Conservation (phyloP, 2,888 invertebrate species). For the Rhingia rostrata region DNA sequence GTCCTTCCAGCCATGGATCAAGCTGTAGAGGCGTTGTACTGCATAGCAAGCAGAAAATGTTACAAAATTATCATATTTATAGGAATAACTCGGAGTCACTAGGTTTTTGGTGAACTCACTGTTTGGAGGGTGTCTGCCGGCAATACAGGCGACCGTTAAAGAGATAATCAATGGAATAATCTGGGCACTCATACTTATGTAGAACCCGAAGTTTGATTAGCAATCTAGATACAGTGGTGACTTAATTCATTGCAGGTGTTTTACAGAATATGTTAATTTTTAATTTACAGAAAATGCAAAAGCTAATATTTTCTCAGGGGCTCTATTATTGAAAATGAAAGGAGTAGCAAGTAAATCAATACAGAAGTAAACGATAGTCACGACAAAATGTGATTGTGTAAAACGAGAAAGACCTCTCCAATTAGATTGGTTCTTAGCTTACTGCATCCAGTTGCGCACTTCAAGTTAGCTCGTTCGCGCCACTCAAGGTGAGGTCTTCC, state of each 20-base stretch:
- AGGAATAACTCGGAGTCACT: constrained; percentile 42
- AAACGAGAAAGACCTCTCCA: too few species aligned
- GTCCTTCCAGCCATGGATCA: not conserved
- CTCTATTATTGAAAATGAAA: not conserved
- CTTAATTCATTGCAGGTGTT: not conserved
- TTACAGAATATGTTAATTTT: not conserved
- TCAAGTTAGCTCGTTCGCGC: too few species aligned
- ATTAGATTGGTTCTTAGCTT: too few species aligned
- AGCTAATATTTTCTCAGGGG: not conserved
- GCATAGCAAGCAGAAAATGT: constrained; percentile 33
- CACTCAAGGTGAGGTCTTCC: too few species aligned
- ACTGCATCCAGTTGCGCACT: too few species aligned
- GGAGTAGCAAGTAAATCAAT: not conserved
- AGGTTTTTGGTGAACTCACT: constrained; percentile 31
- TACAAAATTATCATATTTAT: constrained; percentile 55
- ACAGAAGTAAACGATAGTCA: too few species aligned
- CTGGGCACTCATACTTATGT: constrained; percentile 2
- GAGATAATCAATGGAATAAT: constrained; percentile 27
- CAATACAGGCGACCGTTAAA: not conserved
- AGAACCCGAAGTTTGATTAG: constrained; percentile 34
- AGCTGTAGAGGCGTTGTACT: constrained; percentile 15
- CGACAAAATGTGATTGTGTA: too few species aligned
- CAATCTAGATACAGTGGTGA: constrained; percentile 8
- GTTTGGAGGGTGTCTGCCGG: constrained; percentile 4
- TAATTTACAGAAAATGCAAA: not conserved